Evolutionary conservation across 2,888 invertebrate genomes (phyloP).

Genomic region (Achlya flavicornis): DNA sequence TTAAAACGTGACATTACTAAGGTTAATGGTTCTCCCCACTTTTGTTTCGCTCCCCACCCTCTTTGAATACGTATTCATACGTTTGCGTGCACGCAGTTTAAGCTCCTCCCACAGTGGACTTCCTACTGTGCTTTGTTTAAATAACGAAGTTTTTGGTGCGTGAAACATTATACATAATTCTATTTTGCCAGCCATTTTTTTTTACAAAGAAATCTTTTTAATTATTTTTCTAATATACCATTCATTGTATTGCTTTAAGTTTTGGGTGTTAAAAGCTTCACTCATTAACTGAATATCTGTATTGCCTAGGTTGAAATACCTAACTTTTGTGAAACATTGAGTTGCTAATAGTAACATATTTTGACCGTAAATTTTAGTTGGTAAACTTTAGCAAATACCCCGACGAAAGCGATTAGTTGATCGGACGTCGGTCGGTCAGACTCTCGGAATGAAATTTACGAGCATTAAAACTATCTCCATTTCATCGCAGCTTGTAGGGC

Average conservation of each 20-base stretch:
- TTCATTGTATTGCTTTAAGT: too few relatives aligned
- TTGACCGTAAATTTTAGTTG: constrained; percentile 51
- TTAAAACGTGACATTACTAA: not conserved
- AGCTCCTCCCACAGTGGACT: constrained; percentile 64
- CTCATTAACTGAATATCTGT: not conserved
- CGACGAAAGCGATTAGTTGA: constrained; percentile 72
- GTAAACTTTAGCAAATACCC: constrained; percentile 64
- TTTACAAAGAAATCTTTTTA: too few relatives aligned
- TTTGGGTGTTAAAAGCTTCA: not conserved
- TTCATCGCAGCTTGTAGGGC: constrained; percentile 69
- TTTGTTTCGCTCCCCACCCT: constrained; percentile 39
- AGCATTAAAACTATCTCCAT: constrained; percentile 81
- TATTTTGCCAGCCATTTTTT: not conserved
- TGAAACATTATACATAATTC: constrained; percentile 44
- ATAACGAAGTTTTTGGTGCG: constrained; percentile 54
- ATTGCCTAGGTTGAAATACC: not conserved
- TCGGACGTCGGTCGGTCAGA: constrained; percentile 63
- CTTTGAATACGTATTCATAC: constrained; percentile 30
- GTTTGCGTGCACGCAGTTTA: constrained; percentile 54
- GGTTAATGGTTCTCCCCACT: constrained; percentile 32
- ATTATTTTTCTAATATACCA: too few relatives aligned
- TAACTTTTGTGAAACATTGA: constrained; percentile 3
- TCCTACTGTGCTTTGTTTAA: constrained; percentile 66
- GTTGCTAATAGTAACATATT: constrained; percentile 22
- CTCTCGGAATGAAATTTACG: constrained; percentile 76